Evolutionary conservation across 2,888 invertebrate species (phyloP).

Genomic region (Eulithis prunata): DNA sequence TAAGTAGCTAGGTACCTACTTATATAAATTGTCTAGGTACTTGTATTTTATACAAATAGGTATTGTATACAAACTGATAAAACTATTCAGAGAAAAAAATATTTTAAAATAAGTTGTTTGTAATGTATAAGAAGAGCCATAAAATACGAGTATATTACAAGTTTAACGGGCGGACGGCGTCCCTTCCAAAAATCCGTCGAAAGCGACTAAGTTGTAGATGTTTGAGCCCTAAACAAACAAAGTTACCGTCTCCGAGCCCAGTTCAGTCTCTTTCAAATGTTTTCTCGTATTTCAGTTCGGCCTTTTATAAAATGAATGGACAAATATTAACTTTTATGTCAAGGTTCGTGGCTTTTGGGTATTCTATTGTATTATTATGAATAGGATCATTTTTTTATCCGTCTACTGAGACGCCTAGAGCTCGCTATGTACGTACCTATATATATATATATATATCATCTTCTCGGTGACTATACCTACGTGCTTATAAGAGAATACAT

Average conservation of each 20-base stretch:
- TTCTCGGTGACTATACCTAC: no score
- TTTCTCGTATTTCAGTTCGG: constrained; percentile 20
- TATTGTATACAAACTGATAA: no score
- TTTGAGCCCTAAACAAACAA: constrained; percentile 36
- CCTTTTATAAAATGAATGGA: constrained; percentile 16
- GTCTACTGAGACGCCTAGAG: neutral
- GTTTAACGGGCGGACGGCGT: constrained; percentile 23
- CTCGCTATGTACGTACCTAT: neutral
- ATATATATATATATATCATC: no score
- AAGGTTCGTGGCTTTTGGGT: constrained; percentile 1
- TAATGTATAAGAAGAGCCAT: constrained; percentile 18
- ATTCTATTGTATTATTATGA: neutral
- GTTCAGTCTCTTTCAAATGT: constrained; percentile 22
- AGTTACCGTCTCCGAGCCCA: constrained; percentile 35
- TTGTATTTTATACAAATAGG: no score
- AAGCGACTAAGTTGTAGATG: constrained; percentile 35
- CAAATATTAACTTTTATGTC: constrained; percentile 11
- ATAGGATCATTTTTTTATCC: neutral
- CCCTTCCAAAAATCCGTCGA: constrained; percentile 31
- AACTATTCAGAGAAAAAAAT: neutral
- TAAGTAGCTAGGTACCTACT: no score
- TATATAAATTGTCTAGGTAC: no score
- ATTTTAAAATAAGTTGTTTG: constrained; percentile 16
- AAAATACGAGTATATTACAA: constrained; percentile 28
- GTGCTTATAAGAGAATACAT: no score